Evolutionary conservation across 2,113 vertebrate species (phyloP), one percentile per base, ranked within the genome.

Genomic region (Mugil cephalus): DNA sequence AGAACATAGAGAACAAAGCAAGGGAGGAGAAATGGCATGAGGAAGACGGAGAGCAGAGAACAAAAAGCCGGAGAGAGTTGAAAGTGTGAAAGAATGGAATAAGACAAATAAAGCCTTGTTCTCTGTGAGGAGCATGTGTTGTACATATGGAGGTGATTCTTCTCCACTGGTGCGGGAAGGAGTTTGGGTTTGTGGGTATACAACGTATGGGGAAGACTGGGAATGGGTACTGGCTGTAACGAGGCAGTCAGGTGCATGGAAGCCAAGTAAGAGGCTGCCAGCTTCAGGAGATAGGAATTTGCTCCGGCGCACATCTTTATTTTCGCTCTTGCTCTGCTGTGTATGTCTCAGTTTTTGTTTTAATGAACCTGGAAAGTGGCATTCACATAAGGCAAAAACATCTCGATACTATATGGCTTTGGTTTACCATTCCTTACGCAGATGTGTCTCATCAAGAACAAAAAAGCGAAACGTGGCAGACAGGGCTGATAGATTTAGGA

Each of bases 91-190:
- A 74, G 79, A 78, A 79, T 61, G 69, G 67, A 55, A 70, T 6
- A 69, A 85, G 77, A 84, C 64, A 88, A 89, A 88, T 66, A 84
- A 89, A 84, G 72, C 60, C 73, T 81, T 81, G 82, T 87, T 85
- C 64, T 85, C 51, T 36, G 8, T 12, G 48, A 79, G 63, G 13
- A 67, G 64, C 91, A 91, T 89, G 77, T 91, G 89, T 70, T 82
- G 65, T 54, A 19, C 91, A 93, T 87, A 91, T 92, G 89, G 83
- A 77, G 69, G 75, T 45, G 70, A 76, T 63, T 83, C 56, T 14
- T 69, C 21, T 58, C 21, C 17, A 34, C 59, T 45, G 19, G 51
- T 13, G 6, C 19, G 34, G 63, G 21, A 4, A 13, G 74, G 68
- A 40, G 39, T 62, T 66, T 52, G 74, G 63, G 68, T 58, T 19